Evolutionary conservation across 1,140 invertebrate genomes (phyloP), one percentile per base, ranked within the genome.

Genomic region (Lordiphosa collinella): DNA sequence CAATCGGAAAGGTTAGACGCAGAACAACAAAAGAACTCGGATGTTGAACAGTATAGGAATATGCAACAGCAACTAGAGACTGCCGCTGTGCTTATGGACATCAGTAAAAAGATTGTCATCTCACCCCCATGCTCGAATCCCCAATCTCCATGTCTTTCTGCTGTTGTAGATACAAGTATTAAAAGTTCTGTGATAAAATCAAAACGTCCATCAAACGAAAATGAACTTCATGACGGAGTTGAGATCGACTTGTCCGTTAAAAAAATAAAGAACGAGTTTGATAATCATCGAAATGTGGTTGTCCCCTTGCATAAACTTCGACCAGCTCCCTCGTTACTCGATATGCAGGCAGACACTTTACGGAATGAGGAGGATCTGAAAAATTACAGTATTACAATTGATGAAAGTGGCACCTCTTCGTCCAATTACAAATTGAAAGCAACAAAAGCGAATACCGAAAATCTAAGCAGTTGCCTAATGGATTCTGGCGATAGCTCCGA

Each of bases 171-270:
- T 64, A 70, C 68, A 82, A 89, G 86, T 88, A 87, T 89, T 87
- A 88, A 86, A 73, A 86, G 69, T 72, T 88, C 88, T 87, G 86
- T 89, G 87, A 89, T 88, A 88, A 87, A 87, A 79, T 69, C 73
- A 70, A 89, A 86, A 85, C 78, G 71, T 85, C 73, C 80, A 69
- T 67, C 70, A 70, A 80, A 66, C 46, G 54, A 75, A 59, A 74
- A 50, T 66, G 70, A 72, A 51, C 54, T 70, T 56, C 63, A 69
- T 49, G 75, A 87, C 53, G 66, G 60, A 46, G 68, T 86, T 64
- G 88, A 89, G 74, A 86, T 89, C 38, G 84, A 87, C 58, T 53
- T 89, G 50, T 87, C 88, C 49, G 57, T 84, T n/a, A 89, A 89
- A 84, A 85, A 78, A 64, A 43, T 65, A 51, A 84, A 78, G 63